Evolutionary conservation across 2,113 vertebrate genomes (phyloP).

Genomic region (Anolis sagrei): DNA sequence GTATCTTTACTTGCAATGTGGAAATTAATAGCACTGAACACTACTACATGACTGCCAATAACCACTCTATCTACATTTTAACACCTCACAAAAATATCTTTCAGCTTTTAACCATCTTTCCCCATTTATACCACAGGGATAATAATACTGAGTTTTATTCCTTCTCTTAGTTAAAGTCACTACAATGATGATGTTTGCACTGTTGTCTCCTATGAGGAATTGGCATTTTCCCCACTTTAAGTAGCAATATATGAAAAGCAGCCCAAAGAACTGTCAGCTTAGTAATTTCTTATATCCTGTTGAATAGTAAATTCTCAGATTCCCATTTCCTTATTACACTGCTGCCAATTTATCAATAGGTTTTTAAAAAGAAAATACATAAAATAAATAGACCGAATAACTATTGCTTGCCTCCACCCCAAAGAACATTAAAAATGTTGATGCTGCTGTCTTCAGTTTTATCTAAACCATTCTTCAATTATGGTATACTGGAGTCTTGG

Average conservation of each 20-base stretch:
- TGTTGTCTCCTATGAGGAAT: neutral
- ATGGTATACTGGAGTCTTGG: neutral
- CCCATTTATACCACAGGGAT: neutral
- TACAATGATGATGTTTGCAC: neutral
- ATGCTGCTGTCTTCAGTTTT: slow-evolving; percentile 34
- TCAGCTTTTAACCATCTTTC: neutral
- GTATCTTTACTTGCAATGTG: neutral
- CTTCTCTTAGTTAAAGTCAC: neutral
- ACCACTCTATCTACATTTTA: neutral
- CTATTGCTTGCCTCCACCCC: neutral
- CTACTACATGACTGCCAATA: neutral
- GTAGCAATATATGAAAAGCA: neutral
- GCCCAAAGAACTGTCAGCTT: neutral
- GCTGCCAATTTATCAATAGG: neutral
- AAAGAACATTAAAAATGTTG: slow-evolving; percentile 24
- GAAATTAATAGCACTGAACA: neutral
- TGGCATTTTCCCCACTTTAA: neutral
- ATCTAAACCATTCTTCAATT: neutral
- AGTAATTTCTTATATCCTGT: neutral
- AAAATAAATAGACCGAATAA: neutral
- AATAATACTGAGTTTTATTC: neutral
- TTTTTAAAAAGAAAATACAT: neutral
- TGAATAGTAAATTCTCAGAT: slow-evolving; percentile 9
- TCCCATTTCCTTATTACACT: neutral
- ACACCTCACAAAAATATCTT: neutral